A percentile compares a stretch with the other conserved stretches of the same genome.
phyloP scores from a whole-genome alignment of 2,113 vertebrate species.

The Oriolus oriolus region DNA sequence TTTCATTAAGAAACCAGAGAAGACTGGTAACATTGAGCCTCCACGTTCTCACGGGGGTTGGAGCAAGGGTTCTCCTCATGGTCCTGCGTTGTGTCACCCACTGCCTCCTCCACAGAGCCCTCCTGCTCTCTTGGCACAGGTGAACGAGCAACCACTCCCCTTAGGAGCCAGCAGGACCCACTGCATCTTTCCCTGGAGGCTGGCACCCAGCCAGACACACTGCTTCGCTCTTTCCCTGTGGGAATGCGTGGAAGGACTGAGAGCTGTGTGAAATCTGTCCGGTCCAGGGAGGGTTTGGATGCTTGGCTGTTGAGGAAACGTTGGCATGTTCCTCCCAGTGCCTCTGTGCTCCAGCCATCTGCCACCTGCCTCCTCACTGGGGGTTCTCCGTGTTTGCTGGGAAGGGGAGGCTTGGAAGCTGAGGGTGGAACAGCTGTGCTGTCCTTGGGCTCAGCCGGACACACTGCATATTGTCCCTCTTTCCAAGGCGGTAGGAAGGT shows the following conservation, averaged over 20 bases:
- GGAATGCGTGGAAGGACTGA: background rate
- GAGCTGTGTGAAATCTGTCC: background rate
- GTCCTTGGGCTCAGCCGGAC: background rate
- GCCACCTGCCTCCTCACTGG: background rate
- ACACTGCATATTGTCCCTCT: background rate
- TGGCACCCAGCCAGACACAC: background rate
- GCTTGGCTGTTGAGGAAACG: background rate
- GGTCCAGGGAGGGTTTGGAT: fast-evolving
- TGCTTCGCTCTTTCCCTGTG: background rate
- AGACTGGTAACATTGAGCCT: background rate
- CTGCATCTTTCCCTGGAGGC: background rate
- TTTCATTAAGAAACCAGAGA: background rate
- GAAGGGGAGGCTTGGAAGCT: background rate
- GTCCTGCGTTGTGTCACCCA: background rate
- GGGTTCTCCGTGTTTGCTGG: fast-evolving
- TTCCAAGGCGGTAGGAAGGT: background rate
- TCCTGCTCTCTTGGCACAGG: background rate
- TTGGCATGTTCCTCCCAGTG: background rate
- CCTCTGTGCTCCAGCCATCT: background rate
- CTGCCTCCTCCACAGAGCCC: background rate
- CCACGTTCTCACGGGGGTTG: fast-evolving
- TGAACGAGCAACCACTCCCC: background rate
- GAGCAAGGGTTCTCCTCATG: background rate
- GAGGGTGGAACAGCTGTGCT: background rate
- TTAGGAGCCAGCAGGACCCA: background rate